Evolutionary conservation across 1,140 invertebrate genomes (phyloP).

Genomic region (Diabrotica virgifera): DNA sequence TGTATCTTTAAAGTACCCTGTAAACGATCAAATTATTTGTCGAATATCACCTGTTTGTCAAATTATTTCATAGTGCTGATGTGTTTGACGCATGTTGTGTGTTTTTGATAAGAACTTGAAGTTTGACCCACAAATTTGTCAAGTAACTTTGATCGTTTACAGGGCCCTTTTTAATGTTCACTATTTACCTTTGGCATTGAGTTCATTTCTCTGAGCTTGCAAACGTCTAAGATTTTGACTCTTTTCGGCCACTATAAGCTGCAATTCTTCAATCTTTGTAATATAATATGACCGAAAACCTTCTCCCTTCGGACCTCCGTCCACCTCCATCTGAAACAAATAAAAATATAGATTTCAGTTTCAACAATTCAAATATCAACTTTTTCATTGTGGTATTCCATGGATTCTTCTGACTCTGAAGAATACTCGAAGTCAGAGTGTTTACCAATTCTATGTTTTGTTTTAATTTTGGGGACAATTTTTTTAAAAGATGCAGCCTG

Average conservation of each 20-base stretch:
- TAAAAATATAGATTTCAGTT: neutral
- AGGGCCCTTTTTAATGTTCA: neutral
- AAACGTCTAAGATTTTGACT: slow-evolving; percentile 95
- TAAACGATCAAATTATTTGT: too few relatives aligned
- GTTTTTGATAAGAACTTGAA: too few relatives aligned
- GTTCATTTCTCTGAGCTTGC: slow-evolving; percentile 98
- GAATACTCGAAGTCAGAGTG: neutral
- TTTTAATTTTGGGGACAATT: neutral
- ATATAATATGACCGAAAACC: slow-evolving; percentile 94
- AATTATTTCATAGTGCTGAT: too few relatives aligned
- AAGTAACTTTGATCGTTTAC: too few relatives aligned
- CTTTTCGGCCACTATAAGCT: slow-evolving; percentile 94
- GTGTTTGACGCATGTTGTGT: too few relatives aligned
- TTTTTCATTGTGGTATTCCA: neutral
- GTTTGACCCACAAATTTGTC: neutral
- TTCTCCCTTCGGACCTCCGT: slow-evolving; percentile 72
- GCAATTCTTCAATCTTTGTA: slow-evolving; percentile 95
- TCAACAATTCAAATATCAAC: neutral
- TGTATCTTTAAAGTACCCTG: too few relatives aligned
- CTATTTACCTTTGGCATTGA: slow-evolving; percentile 93
- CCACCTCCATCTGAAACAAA: slow-evolving; percentile 79
- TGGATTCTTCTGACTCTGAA: neutral
- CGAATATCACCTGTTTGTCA: too few relatives aligned
- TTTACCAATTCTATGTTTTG: slow-evolving; percentile 9
- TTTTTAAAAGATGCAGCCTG: slow-evolving; percentile 25